A percentile compares a stretch with the other conserved stretches of the same genome.
These are phyloP conservation scores for Haemorhous mexicanus DNA, from an alignment of 2,113 vertebrate genomes.

Conservation along the genomic window DNA sequence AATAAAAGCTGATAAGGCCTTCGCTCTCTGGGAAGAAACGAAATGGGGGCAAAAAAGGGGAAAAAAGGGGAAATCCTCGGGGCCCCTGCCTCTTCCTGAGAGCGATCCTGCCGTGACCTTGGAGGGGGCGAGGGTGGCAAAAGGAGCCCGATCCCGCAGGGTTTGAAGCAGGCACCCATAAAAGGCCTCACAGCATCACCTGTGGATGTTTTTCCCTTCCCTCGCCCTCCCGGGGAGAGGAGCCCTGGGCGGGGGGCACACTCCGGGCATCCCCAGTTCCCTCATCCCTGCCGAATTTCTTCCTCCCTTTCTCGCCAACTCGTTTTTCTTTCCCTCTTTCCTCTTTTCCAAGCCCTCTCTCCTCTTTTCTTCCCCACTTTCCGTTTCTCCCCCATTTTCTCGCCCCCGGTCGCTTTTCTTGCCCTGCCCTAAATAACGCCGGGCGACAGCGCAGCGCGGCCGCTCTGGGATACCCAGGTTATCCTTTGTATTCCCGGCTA, in stretches of 20 bases:
- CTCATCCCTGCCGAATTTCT: not conserved
- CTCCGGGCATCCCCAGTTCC: not conserved
- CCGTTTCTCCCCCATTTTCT: not conserved
- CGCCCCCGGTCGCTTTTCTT: rapidly evolving
- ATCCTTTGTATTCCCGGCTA: not conserved
- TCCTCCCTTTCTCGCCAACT: not conserved
- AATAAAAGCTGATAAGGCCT: constrained; percentile 26
- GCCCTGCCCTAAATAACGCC: not conserved
- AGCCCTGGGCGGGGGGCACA: not conserved
- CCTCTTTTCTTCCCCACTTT: not conserved
- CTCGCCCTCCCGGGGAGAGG: not conserved
- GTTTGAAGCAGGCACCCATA: not conserved
- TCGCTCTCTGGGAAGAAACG: not conserved
- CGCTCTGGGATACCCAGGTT: rapidly evolving
- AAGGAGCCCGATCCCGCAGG: not conserved
- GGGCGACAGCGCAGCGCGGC: not conserved
- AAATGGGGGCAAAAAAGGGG: not conserved
- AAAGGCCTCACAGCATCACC: constrained; percentile 23
- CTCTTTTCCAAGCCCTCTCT: not conserved
- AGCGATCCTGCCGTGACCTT: constrained; percentile 55
- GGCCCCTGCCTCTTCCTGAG: not conserved
- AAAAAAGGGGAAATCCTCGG: not conserved
- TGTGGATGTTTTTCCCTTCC: not conserved
- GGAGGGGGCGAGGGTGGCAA: not conserved
- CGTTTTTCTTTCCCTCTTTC: not conserved